These are phyloP conservation scores for Apamea crenata DNA, from an alignment of 2,888 invertebrate species.

Conservation along the genomic window DNA sequence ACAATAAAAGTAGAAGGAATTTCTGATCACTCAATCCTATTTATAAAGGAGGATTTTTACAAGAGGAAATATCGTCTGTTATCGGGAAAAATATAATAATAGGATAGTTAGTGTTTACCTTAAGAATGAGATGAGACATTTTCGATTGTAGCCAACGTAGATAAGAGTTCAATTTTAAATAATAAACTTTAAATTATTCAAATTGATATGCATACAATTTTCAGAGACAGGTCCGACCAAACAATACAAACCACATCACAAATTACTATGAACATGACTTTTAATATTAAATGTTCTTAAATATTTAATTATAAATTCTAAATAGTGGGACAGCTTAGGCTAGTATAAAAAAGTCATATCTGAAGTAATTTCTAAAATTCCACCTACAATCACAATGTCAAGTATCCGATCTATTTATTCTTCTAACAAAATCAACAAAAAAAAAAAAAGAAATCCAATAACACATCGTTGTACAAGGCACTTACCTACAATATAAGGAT, in stretches of 20 bases:
- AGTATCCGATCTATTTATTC: constrained; percentile 23
- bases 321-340: neutral
- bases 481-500: constrained; percentile 51
- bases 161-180: neutral
- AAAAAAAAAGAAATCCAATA: constrained; percentile 46
- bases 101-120: neutral
- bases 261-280: too few relatives aligned
- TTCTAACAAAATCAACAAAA: constrained; percentile 10
- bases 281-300: neutral
- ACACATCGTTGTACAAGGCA: constrained; percentile 33
- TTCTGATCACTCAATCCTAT: constrained; percentile 29
- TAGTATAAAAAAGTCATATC: neutral
- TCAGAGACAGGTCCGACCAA: too few relatives aligned
- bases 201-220: neutral
- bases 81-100: neutral
- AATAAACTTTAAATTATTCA: neutral
- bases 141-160: neutral
- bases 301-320: neutral
- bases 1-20: constrained; percentile 28
- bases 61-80: neutral
- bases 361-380: constrained; percentile 21
- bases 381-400: neutral
- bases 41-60: constrained; percentile 4
- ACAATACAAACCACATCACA: neutral
- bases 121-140: neutral